Evolutionary conservation across 1,140 invertebrate species (phyloP), one percentile per base, ranked within the genome.

Genomic region (Hyles euphorbiae): DNA sequence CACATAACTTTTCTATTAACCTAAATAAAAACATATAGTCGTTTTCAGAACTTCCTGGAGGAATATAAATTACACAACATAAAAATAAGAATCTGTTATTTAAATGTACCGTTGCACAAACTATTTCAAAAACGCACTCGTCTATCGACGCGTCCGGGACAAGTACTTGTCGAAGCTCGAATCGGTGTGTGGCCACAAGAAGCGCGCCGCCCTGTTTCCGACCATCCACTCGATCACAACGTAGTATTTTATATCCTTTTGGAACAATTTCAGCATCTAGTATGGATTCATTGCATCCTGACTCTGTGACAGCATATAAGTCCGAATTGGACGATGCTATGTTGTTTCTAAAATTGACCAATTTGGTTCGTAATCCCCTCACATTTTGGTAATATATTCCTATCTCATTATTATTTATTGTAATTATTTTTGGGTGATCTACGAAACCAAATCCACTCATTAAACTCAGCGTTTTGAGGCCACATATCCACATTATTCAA

Each of bases 361-460:
- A 44, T 58, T 63, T 63, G n/a, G 61, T 63, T 10, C 61, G 32
- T 11, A 63, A 56, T 32, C 61, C 61, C 48, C 56, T 55, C 6
- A 58, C 61, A 34, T 63, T 63, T 33, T 63, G 61, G 6, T 63
- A 58, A 34, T 56, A 50, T 3, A 63, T 44, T 40, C 8, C 8
- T 5, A 44, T 48, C 53, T 44, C 54, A 34, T 8, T 34, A 55
- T 60, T 60, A 58, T 34, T 53, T 34, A 32, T 33, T 8, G 9
- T n/a, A 9, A 5, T 9, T 8, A 10, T 43, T 61, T 51, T 60
- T 65, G 8, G 52, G 34, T 53, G 54, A 9, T 53, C 43, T 66
- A 6, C 68, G 65, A 70, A 70, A 70, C 68, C 72, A 74, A 52
- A 69, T 55, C 70, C 67, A 72, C 33, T 72, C 67, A 40, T 44